Percentiles rank a stretch among this genome's conserved stretches.
Evolutionary conservation across 2,113 vertebrate species (phyloP).

Genomic region (Mus musculus): DNA sequence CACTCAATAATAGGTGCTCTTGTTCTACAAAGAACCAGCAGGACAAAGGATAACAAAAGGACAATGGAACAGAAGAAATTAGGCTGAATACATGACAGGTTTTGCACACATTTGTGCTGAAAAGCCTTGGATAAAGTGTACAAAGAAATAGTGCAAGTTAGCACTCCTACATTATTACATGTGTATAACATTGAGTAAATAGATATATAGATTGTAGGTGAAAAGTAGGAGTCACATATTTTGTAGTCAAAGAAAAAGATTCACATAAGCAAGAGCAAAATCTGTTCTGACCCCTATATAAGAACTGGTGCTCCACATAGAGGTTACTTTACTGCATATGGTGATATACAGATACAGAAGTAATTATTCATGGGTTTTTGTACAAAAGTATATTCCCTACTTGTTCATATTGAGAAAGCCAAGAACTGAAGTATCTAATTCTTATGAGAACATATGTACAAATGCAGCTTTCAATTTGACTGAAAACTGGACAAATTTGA

Average conservation of each 20-base stretch:
- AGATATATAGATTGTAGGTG: neutral
- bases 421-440: neutral
- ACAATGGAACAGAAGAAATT: neutral
- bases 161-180: neutral
- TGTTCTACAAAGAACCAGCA: neutral
- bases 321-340: neutral
- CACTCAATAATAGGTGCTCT: neutral
- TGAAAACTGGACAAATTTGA: neutral
- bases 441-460: neutral
- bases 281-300: neutral
- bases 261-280: neutral
- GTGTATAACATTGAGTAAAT: neutral
- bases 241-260: neutral
- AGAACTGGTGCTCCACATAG: too few species aligned
- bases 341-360: neutral
- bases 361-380: neutral
- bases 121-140: neutral
- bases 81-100: too few species aligned
- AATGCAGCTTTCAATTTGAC: neutral
- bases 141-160: neutral
- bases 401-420: neutral
- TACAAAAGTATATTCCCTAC: rapidly evolving
- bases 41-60: neutral
- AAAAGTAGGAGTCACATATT: neutral
- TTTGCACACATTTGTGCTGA: neutral